Percentiles rank a stretch among this genome's conserved stretches.
Conservation (phyloP, 2,888 invertebrate species). For the Drosophila meridiana region DNA sequence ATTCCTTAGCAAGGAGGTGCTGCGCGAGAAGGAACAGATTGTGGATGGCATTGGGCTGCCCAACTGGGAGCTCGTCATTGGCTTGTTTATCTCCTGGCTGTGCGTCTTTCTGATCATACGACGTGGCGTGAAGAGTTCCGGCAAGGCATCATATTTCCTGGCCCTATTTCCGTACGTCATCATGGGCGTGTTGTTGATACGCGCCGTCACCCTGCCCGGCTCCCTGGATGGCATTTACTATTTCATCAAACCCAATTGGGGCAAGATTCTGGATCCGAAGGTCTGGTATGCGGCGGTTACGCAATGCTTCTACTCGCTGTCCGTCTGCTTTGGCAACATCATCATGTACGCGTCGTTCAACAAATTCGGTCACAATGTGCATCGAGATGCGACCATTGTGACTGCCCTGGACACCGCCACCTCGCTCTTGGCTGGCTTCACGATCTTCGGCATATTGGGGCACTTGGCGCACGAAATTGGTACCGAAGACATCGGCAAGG, state of each 20-base stretch:
- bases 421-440: conserved; percentile 87
- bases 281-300: conserved; percentile 89
- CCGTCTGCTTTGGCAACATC: conserved; percentile 88
- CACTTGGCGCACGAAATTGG: conserved; percentile 86
- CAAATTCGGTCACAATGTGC: conserved; percentile 87
- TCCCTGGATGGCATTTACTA: conserved; percentile 88
- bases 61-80: conserved; percentile 86
- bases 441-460: conserved; percentile 87
- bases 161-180: conserved; percentile 90
- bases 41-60: conserved; percentile 87
- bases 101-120: conserved; percentile 86
- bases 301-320: conserved; percentile 88
- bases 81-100: conserved; percentile 86
- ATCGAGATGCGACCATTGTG: conserved; percentile 87
- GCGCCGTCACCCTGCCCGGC: conserved; percentile 87
- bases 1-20: conserved; percentile 85
- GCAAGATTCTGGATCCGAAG: conserved; percentile 87
- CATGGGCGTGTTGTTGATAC: conserved; percentile 88
- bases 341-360: conserved; percentile 88
- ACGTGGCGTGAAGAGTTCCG: conserved; percentile 88
- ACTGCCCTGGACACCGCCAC: conserved; percentile 87
- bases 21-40: conserved; percentile 86
- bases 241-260: conserved; percentile 89
- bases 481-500: conserved; percentile 85
- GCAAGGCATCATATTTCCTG: conserved; percentile 90